A percentile compares a stretch with the other conserved stretches of the same genome.
Evolutionary conservation across 2,113 vertebrate species (phyloP).

Genomic region (Silurus meridionalis): DNA sequence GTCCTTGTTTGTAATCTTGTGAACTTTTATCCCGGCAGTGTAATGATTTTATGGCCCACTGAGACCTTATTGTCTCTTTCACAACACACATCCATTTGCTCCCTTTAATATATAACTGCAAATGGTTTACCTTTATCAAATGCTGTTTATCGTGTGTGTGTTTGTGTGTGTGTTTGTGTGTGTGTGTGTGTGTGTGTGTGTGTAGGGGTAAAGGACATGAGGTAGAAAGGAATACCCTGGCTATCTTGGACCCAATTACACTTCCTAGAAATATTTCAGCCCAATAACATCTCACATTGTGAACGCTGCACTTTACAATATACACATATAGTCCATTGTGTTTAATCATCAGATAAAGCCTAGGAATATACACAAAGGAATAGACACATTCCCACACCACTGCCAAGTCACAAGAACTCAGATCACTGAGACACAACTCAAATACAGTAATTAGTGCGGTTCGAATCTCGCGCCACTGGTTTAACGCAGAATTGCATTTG

Average conservation of each 20-base stretch:
- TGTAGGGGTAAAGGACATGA: not conserved
- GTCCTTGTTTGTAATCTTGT: slow-evolving; percentile 2
- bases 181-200: not conserved
- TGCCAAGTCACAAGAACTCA: not conserved
- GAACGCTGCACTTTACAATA: not conserved
- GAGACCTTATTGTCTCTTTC: slow-evolving; percentile 23
- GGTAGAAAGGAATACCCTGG: not conserved
- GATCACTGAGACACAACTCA: not conserved
- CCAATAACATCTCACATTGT: not conserved
- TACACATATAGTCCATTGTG: not conserved
- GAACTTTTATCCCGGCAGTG: slow-evolving; percentile 24
- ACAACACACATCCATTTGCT: slow-evolving; percentile 20
- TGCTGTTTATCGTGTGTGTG: not conserved
- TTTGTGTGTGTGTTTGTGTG: slow-evolving; percentile 6
- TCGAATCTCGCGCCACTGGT: too few relatives aligned
- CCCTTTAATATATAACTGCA: slow-evolving; percentile 27
- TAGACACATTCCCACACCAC: slow-evolving; percentile 7
- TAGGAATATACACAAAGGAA: not conserved
- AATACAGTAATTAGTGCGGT: slow-evolving; percentile 21
- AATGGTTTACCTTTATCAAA: slow-evolving; percentile 11
- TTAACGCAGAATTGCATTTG: too few relatives aligned
- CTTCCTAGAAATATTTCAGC: not conserved
- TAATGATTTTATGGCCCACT: slow-evolving; percentile 22
- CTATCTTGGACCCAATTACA: not conserved
- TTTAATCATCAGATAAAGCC: not conserved